These are phyloP conservation scores for Centropus unirufus DNA, from an alignment of 2,113 vertebrate species.

Conservation along the genomic window DNA sequence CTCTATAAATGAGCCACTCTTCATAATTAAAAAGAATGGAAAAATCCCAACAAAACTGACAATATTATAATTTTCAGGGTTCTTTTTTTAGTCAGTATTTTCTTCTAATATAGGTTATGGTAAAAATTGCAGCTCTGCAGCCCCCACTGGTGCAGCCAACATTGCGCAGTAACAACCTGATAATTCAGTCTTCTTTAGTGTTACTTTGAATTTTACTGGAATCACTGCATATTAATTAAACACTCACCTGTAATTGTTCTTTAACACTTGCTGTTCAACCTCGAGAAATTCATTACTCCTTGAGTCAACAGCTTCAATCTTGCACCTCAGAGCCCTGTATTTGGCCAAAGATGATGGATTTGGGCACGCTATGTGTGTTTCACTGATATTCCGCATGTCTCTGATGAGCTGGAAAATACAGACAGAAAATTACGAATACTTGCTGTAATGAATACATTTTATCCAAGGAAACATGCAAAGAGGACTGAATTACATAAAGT, in stretches of 20 bases:
- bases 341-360: constrained; percentile 80
- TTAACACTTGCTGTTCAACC: constrained; percentile 62
- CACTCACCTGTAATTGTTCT: constrained; percentile 60
- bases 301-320: constrained; percentile 76
- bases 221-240: background rate
- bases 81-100: background rate
- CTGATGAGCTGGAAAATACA: constrained; percentile 79
- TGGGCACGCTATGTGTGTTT: constrained; percentile 75
- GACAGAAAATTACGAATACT: background rate
- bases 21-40: background rate
- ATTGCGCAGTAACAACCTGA: background rate
- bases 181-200: background rate
- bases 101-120: background rate
- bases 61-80: background rate
- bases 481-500: background rate
- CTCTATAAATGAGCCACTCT: background rate
- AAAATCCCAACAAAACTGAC: background rate
- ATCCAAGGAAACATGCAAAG: background rate
- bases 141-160: background rate
- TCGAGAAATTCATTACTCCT: constrained; percentile 73
- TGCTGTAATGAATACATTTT: background rate
- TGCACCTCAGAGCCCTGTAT: constrained; percentile 85
- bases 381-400: constrained; percentile 83
- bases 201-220: background rate
- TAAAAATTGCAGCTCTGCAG: background rate